Conservation (phyloP, 1,140 invertebrate species). For the Spodoptera litura region DNA sequence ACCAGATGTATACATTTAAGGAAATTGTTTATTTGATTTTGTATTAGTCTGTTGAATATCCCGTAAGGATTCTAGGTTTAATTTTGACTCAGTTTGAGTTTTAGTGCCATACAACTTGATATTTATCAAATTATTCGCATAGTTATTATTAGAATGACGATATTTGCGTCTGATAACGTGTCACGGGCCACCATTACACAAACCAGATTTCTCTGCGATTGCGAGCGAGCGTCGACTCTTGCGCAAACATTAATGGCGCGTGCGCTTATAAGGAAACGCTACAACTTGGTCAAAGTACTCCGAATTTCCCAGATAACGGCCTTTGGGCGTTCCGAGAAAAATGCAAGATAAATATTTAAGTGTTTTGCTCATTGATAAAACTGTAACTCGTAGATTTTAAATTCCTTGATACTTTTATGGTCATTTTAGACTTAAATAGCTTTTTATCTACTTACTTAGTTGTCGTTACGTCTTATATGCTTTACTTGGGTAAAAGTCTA, state of each 20-base stretch:
- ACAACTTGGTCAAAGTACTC: constrained; percentile 51
- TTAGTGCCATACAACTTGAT: too few species aligned
- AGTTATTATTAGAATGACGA: constrained; percentile 11
- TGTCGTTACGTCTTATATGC: not conserved
- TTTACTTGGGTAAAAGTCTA: not conserved
- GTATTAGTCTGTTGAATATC: too few species aligned
- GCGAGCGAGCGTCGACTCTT: constrained; percentile 51
- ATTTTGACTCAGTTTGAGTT: too few species aligned
- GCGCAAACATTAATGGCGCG: constrained; percentile 58
- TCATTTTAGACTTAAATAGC: not conserved
- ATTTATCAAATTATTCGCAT: too few species aligned
- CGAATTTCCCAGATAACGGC: constrained; percentile 37
- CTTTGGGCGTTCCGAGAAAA: constrained; percentile 31
- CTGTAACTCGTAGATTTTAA: constrained; percentile 2
- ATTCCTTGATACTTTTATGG: constrained; percentile 7
- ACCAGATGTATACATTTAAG: too few species aligned
- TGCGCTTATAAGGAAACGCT: constrained; percentile 64
- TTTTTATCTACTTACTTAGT: not conserved
- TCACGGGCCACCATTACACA: constrained; percentile 58
- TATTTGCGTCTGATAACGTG: constrained; percentile 30
- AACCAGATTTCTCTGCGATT: constrained; percentile 68
- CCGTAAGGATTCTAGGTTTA: too few species aligned
- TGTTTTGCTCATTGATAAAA: constrained; percentile 39
- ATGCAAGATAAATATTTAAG: constrained; percentile 31
- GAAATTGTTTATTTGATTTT: too few species aligned